Base-by-base conservation (phyloP, 2,797 vertebrate species). In the Syndactyla subalaris region DNA sequence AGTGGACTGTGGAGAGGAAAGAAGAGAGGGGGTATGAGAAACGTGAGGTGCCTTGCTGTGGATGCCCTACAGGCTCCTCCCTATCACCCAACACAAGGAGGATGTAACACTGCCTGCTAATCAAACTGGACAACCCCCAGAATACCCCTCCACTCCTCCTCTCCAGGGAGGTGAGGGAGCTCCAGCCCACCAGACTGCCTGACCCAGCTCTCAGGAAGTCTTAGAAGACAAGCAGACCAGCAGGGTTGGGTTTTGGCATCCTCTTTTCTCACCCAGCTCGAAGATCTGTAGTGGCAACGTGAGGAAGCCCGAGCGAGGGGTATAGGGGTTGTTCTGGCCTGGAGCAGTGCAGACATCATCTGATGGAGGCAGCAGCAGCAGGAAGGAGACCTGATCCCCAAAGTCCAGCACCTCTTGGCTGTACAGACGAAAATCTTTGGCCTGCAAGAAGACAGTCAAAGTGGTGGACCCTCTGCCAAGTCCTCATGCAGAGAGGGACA, bases 321-420 rank as follows among this genome's bases (percentile, higher is more conserved):
- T 98, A 82, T 98, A 98, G 4, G 98, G 98, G 89, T 98, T 98
- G 87, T 99, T 99, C 97, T 99, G 99, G 55, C 99, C 99, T 0
- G 99, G 99, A 48, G 98, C 98, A 0, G 98, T 98, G 96, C 99
- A 99, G 79, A 99, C 99, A 0, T 99, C 99, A 1, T 99, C 99
- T 2, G 98, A 99, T 0, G 99, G 99, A 46, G 99, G 99, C 93
- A 99, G 96, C 74, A 99, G 98, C 43, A 99, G 98, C 68, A 99
- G 97, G 95, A 99, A 98, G 52, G 99, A 99, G 91, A 99, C 98
- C 76, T 98, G 98, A 61, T 98, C 98, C 41, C 99, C 98, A 49
- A 99, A 99, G 85, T 99, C 99, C 89, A 99, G 96, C 91, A 99
- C 98, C 89, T 99, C 99, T 81, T 99, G 98, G 92, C 98, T 98